A percentile compares a stretch with the other conserved stretches of the same genome.
Conservation (phyloP, 2,888 invertebrate species). For the Stegophylla sp. region DNA sequence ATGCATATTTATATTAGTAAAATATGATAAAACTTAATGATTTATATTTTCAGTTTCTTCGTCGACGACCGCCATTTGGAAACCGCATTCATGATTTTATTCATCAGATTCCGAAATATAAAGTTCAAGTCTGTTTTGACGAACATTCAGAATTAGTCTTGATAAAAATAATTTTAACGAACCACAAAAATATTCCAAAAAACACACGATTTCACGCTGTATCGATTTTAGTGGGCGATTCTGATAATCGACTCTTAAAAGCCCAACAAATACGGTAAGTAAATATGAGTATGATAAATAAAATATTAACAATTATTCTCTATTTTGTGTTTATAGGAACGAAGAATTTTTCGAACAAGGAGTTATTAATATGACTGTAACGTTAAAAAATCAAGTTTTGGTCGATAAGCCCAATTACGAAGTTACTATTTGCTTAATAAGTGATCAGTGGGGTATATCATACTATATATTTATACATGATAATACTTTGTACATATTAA, state of each 20-base stretch:
- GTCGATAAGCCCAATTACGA: background rate
- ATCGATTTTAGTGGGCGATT: conserved; percentile 46
- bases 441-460: conserved; percentile 43
- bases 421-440: conserved; percentile 40
- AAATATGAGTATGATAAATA: no score
- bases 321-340: conserved; percentile 6
- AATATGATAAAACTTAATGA: no score
- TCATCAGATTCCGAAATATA: conserved; percentile 43
- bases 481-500: no score
- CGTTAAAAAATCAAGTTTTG: background rate
- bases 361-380: background rate
- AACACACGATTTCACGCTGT: background rate
- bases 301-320: no score
- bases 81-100: conserved; percentile 70
- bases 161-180: conserved; percentile 14
- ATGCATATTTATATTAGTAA: no score
- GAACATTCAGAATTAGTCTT: background rate
- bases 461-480: no score
- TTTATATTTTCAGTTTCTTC: conserved; percentile 8
- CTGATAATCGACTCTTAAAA: conserved; percentile 44
- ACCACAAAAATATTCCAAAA: conserved; percentile 5
- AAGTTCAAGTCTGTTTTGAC: background rate
- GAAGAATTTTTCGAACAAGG: conserved; percentile 36
- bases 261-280: conserved; percentile 29
- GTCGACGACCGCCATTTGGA: conserved; percentile 77